Conservation (phyloP, 2,113 vertebrate genomes). For the Petaurus breviceps region DNA sequence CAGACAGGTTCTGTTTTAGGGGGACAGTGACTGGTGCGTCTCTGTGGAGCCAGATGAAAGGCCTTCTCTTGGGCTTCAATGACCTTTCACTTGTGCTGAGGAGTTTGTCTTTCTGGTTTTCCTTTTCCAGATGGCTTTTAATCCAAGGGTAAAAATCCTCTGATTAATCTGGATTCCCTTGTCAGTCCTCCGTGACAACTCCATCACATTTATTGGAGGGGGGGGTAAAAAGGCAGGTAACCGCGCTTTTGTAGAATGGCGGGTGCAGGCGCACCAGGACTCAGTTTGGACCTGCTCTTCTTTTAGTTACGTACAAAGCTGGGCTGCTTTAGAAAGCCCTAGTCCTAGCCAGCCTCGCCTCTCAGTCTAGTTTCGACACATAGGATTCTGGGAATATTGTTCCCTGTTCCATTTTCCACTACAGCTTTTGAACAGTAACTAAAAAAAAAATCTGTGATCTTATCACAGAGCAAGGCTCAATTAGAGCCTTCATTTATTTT, state of each 20-base stretch:
- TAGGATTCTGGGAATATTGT: not conserved
- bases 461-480: not conserved
- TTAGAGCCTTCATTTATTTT: not conserved
- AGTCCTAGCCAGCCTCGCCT: not conserved
- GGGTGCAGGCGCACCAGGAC: not conserved
- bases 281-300: not conserved
- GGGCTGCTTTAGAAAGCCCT: constrained; percentile 10
- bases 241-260: constrained; percentile 32
- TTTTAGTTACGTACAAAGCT: constrained; percentile 29
- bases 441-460: not conserved
- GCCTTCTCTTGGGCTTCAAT: constrained; percentile 3
- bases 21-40: not conserved
- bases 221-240: not conserved
- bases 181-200: constrained; percentile 16
- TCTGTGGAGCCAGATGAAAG: not conserved
- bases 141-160: constrained; percentile 62
- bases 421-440: not conserved
- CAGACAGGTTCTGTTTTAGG: not conserved
- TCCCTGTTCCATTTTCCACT: not conserved
- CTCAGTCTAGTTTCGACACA: not conserved
- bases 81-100: constrained; percentile 54
- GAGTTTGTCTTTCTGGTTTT: constrained; percentile 48
- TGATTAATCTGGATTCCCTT: constrained; percentile 56
- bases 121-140: constrained; percentile 72
- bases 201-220: constrained; percentile 49